phyloP scores from a whole-genome alignment of 2,797 vertebrate genomes.

The Myotis findleyi region DNA sequence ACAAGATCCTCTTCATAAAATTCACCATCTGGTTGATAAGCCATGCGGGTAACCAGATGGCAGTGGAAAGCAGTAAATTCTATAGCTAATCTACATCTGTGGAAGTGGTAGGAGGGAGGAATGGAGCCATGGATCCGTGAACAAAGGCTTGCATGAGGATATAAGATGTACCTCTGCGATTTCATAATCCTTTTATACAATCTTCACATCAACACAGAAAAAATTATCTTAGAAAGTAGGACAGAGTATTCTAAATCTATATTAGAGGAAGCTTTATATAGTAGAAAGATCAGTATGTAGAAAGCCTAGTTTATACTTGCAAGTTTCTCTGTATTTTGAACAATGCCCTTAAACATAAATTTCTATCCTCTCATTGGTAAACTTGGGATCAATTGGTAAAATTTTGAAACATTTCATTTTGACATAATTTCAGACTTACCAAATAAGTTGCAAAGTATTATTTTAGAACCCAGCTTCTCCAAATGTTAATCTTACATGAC shows the following conservation, averaged over 20 bases:
- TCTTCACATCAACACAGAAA: not conserved
- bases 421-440: not conserved
- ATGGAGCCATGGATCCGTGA: not conserved
- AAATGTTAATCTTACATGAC: not conserved
- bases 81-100: not conserved
- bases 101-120: not conserved
- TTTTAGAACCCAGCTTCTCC: not conserved
- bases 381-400: not conserved
- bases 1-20: not conserved
- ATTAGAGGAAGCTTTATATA: not conserved
- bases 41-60: not conserved
- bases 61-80: not conserved
- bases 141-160: not conserved
- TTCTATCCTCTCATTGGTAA: not conserved
- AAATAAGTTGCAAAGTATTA: not conserved
- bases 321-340: constrained; percentile 11
- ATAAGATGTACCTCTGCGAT: not conserved
- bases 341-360: not conserved
- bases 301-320: not conserved
- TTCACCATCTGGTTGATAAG: not conserved
- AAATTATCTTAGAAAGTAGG: not conserved
- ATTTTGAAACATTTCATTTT: not conserved
- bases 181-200: not conserved
- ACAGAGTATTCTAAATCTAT: not conserved
- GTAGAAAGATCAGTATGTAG: not conserved